Conservation (phyloP, 2,113 vertebrate species). For the Leptosomus discolor region DNA sequence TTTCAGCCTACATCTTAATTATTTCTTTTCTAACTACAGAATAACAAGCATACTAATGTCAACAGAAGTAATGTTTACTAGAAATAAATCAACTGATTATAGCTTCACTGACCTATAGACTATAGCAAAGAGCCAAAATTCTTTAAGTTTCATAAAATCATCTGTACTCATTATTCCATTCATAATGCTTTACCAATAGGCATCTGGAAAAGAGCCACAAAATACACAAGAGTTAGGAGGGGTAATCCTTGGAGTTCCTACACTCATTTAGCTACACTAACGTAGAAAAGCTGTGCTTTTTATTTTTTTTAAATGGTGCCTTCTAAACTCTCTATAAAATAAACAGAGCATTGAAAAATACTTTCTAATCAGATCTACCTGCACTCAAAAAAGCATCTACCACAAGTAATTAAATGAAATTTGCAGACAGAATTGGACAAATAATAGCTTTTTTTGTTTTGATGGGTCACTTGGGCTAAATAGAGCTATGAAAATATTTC, state of each 20-base stretch:
- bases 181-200: not conserved
- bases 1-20: slow-evolving; percentile 52
- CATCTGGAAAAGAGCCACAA: not conserved
- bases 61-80: slow-evolving; percentile 29
- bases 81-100: slow-evolving; percentile 39
- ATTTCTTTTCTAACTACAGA: slow-evolving; percentile 64
- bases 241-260: not conserved
- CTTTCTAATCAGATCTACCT: not conserved
- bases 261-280: not conserved
- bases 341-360: not conserved
- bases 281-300: not conserved
- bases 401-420: not conserved
- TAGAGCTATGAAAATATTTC: not conserved
- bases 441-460: not conserved
- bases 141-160: not conserved
- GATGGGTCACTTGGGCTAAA: not conserved
- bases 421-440: not conserved
- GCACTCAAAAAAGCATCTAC: not conserved
- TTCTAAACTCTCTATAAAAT: not conserved
- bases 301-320: not conserved
- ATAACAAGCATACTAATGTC: not conserved
- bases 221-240: not conserved
- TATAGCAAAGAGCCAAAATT: not conserved
- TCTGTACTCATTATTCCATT: not conserved
- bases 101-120: not conserved